Base-by-base conservation (phyloP, 53 echinoderm and acorn worm genomes). In the Henricia sp. region DNA sequence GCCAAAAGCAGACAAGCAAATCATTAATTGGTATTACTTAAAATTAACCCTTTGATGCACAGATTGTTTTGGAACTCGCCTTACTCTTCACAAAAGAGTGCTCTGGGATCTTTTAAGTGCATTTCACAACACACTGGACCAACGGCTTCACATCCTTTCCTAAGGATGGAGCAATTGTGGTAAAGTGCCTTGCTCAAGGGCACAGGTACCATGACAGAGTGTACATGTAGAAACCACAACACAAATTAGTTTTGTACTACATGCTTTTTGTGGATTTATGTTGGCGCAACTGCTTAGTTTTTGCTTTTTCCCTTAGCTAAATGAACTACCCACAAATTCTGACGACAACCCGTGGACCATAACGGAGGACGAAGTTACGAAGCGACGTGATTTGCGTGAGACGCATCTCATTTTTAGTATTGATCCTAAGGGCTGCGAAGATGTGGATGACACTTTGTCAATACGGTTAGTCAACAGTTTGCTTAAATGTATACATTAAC, bases 361-460 rank as follows among this genome's bases (percentile, higher is more conserved):
- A 72, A 58, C 76, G 0, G 71, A 71, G 17, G 90, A 86, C 19
- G 97, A 97, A 37, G 82, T 90, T 10, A 68, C 38, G 24, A 92
- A 53, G 40, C 71, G 97, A 37, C 59, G 88, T 37, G 94, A 97
- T 78, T 84, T 97, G 33, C 70, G 94, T 16, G 30, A 84, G 60
- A 83, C 90, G 3, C 95, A 95, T 68, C 92, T 97, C 1, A 52
- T 97, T 53, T 97, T 97, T 70, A 97, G 97, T 42, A 94, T 97
- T 38, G 97, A 97, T 72, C 97, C 97, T 14, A 97, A 93, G 27
- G 97, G 97, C 37, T 97, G 97, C 80, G 94, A 97, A 71, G 97
- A 97, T 85, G 97, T 97, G 8, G 97, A 97, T 90, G 97, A 97
- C 74, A 94, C 97, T 4, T 80, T 97, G 14, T 97, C 97, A 29